Base-by-base conservation (phyloP, 2,888 invertebrate species). In the Aromia moschata region DNA sequence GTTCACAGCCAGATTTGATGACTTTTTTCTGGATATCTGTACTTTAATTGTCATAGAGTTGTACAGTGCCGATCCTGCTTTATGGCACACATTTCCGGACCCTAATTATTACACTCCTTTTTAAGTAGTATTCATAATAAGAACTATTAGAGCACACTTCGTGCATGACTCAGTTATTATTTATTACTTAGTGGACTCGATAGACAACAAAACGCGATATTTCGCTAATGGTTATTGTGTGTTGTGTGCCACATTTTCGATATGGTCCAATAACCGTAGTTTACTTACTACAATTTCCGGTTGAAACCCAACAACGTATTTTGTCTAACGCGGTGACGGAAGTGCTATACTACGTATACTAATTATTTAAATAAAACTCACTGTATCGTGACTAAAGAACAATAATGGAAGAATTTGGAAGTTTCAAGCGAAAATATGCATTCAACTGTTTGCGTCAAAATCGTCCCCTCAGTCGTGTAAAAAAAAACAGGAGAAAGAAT, bases 241-340 rank as follows among this genome's bases (percentile, higher is more conserved):
- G 10, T 15, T 31, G 31, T 45, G 30, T 16, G 15, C 11, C 15
- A 45, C 16, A 14, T 44, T 25, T 45, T 15, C 31, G 17, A 31
- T 31, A 45, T n/a, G 45, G 45, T 45, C 31, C 45, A 45, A 15
- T 45, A 45, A 45, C 45, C 45, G 45, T 45, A 45, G 45, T 30
- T 45, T 45, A 31, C 45, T 45, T 31, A 45, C 45, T 12, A 30
- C 25, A 4, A 12, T 15, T 45, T 45, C 45, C 45, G 45, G 30
- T 45, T 31, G 10, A 16, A 16, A 10, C 31, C 4, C 16, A 31
- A 31, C 31, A 16, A 15, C 31, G 15, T 15, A 14, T 16, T n/a
- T 30, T 31, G 31, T 31, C 15, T 16, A 16, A 31, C 31, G 14
- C n/a, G 45, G 30, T 45, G 30, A 15, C 45, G 45, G 30, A 10